A percentile compares a stretch with the other conserved stretches of the same genome.
These are phyloP conservation scores for Fratercula arctica DNA, from an alignment of 2,797 vertebrate species.

Conservation along the genomic window DNA sequence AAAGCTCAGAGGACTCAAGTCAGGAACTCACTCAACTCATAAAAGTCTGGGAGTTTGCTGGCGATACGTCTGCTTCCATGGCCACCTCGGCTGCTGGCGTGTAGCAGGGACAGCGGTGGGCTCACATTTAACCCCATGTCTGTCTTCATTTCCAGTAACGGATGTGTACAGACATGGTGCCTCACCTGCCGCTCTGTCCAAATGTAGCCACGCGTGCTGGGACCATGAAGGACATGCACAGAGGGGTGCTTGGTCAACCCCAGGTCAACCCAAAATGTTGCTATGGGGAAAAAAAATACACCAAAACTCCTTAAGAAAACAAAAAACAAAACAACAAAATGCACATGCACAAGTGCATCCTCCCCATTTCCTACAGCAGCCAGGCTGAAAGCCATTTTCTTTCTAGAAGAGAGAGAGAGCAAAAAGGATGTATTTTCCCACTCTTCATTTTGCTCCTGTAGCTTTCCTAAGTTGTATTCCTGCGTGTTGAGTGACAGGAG, in stretches of 20 bases:
- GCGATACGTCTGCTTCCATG: not conserved
- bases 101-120: not conserved
- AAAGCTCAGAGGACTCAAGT: not conserved
- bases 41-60: not conserved
- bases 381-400: not conserved
- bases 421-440: not conserved
- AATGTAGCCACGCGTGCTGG: not conserved
- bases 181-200: not conserved
- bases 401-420: not conserved
- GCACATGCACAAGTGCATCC: not conserved
- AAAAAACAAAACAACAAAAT: not conserved
- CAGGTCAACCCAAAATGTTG: not conserved
- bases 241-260: not conserved
- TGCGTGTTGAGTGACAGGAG: not conserved
- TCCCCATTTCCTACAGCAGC: not conserved
- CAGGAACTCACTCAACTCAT: not conserved
- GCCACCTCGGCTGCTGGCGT: rapidly evolving
- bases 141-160: not conserved
- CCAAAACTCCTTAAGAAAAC: not conserved
- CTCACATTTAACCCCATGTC: not conserved
- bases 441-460: not conserved
- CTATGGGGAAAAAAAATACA: not conserved
- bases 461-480: not conserved
- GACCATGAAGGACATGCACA: not conserved
- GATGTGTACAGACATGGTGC: rapidly evolving